Base-by-base conservation (phyloP, 64 coral and sea anemone genomes). In the Montipora cactus region DNA sequence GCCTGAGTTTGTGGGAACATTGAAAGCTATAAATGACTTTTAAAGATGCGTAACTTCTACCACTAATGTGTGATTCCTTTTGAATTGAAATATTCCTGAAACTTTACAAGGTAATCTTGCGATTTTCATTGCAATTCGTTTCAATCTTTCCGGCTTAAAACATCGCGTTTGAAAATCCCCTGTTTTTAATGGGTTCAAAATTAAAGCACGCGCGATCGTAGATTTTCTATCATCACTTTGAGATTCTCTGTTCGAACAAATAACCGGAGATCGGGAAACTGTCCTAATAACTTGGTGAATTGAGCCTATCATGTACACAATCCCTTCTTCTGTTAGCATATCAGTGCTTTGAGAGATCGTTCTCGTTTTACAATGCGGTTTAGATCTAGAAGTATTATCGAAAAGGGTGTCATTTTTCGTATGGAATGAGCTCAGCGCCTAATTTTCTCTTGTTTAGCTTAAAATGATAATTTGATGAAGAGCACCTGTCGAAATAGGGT, bases 181-280 rank as follows among this genome's bases (percentile, higher is more conserved):
- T 1, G 5, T 14, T 4, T 19, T 13, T 7, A 15, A 3, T 78
- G 76, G 13, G 19, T 49, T n/a, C 2, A 18, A 49, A 13, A 8
- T 14, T 50, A 48, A 19, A 49, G 12, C 76, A 47, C 76, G 82
- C 57, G 57, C 81, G n/a, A 79, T 5, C 78, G 66, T 49, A 10
- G 76, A 84, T 85, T 57, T 79, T 89, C 93, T 95, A 57, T 95
- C 93, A 95, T 95, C 93, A 69, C 87, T 68, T 84, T 70, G 51
- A 50, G 50, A 67, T 94, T 75, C 59, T 49, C 52, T 8, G 71
- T 84, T 95, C 75, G 76, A 51, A 67, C 48, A 73, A 75, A 59
- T 90, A 85, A 89, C 93, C 89, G 83, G 81, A 94, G 47, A 83
- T 57, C 74, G 49, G 48, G 51, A 71, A 47, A 72, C 83, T 53